These are phyloP conservation scores for Augochlora pura DNA, from an alignment of 1,140 invertebrate species.

Conservation along the genomic window DNA sequence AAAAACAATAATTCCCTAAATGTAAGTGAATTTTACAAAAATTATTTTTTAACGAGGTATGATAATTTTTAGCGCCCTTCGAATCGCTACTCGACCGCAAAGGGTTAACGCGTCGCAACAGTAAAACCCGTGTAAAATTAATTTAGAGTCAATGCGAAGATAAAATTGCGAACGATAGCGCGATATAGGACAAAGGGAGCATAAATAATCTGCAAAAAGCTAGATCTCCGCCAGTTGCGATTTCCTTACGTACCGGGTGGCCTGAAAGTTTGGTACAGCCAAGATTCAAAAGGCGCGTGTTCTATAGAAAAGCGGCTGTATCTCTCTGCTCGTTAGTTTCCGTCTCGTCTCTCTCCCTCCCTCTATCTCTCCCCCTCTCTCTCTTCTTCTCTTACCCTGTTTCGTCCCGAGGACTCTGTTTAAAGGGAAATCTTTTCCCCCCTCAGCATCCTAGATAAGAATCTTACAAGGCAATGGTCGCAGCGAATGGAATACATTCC, in stretches of 20 bases:
- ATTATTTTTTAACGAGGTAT: no score
- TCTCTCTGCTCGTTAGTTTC: neutral
- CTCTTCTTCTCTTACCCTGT: constrained; percentile 57
- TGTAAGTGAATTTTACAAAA: no score
- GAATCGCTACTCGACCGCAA: no score
- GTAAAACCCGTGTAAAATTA: no score
- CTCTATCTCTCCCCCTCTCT: constrained; percentile 16
- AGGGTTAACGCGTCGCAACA: no score
- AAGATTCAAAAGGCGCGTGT: constrained; percentile 27
- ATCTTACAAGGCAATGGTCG: constrained; percentile 63
- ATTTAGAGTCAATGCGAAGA: no score
- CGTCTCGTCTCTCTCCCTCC: constrained; percentile 14
- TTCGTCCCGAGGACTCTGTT: constrained; percentile 67
- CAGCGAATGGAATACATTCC: constrained; percentile 49
- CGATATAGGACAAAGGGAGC: no score
- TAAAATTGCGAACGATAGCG: no score
- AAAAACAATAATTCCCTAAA: no score
- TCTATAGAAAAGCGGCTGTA: constrained; percentile 6
- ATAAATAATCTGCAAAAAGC: neutral
- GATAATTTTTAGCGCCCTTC: no score
- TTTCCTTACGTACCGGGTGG: constrained; percentile 2
- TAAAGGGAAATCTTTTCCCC: constrained; percentile 54
- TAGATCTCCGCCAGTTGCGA: neutral
- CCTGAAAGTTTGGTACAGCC: constrained; percentile 1
- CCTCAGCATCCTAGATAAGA: constrained; percentile 55